Evolutionary conservation across 2,888 invertebrate species (phyloP), one percentile per base, ranked within the genome.

Genomic region (Atrina japonica): DNA sequence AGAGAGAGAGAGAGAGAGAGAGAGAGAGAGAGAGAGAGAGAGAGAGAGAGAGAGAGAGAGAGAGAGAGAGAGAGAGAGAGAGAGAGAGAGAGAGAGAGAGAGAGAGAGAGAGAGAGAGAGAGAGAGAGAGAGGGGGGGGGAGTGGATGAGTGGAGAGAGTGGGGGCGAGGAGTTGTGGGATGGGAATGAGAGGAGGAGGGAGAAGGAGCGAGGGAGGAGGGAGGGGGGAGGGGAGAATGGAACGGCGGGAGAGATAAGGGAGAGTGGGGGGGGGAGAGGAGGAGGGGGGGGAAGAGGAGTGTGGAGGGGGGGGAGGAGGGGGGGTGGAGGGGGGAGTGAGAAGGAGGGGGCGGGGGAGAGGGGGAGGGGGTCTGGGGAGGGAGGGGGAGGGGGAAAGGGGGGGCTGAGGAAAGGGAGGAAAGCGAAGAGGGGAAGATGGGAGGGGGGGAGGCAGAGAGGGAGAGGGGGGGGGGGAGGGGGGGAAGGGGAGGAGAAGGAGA

Each of bases 81-180:
- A n/a, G n/a, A n/a, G 25, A 49, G 27, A 25, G 60, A 25, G 60
- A 25, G 49, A 61, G 47, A 29, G 61, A 47, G 61, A 23, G 61
- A 29, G 61, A 47, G 49, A 25, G 27, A 47, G 49, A 23, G 25
- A 47, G n/a, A 58, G 35, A 30, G 35, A 16, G 58, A 58, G 30
- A 30, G n/a, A 30, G 58, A 59, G 41, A 59, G 59, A 41, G 40
- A 59, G 21, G 41, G 18, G 14, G 23, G 25, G 7, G 25, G 0
- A 41, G 14, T 23, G 40, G 9, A 18, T 1, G 2, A 1, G 18
- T 35, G n/a, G n/a, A n/a, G n/a, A 40, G 40, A 40, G 58, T 9
- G 40, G 41, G 40, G 9, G 6, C 9, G 35, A 40, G 1, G 18
- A 25, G 41, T 30, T 9, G 30, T 1, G 35, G 11, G 41, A 58